A percentile compares a stretch with the other conserved stretches of the same genome.
These are phyloP conservation scores for Philaethria dido DNA, from an alignment of 2,888 invertebrate genomes.

Conservation along the genomic window DNA sequence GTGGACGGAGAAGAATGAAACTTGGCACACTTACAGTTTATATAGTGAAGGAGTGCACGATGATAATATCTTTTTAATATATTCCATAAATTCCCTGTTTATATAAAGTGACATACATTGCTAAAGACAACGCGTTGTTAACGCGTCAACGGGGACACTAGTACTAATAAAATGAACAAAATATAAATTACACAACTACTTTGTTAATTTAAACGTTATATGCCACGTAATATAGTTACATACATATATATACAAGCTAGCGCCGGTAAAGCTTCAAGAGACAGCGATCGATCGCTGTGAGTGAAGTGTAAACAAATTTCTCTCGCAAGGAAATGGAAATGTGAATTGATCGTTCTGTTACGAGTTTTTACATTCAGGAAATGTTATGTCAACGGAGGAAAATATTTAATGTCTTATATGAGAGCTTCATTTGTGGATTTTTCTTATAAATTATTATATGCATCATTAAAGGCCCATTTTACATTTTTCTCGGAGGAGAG, in stretches of 20 bases:
- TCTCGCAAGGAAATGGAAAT: constrained; percentile 31
- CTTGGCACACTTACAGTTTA: no score
- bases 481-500: no score
- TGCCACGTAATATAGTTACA: not conserved
- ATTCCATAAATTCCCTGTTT: no score
- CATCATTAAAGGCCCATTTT: no score
- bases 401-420: not conserved
- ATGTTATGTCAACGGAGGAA: constrained; percentile 18
- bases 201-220: not conserved
- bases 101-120: no score
- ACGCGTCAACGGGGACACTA: no score
- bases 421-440: not conserved
- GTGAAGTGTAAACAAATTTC: constrained; percentile 31
- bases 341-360: constrained; percentile 27
- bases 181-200: not conserved
- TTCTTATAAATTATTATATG: not conserved
- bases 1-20: no score
- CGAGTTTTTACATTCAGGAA: constrained; percentile 13
- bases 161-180: not conserved
- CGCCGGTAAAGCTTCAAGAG: not conserved
- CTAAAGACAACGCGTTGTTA: no score
- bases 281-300: constrained; percentile 23
- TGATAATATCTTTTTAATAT: no score
- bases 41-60: no score
- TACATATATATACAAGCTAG: constrained; percentile 3